Conservation (phyloP, 2,888 invertebrate genomes). For the Pasiphila rectangulata region DNA sequence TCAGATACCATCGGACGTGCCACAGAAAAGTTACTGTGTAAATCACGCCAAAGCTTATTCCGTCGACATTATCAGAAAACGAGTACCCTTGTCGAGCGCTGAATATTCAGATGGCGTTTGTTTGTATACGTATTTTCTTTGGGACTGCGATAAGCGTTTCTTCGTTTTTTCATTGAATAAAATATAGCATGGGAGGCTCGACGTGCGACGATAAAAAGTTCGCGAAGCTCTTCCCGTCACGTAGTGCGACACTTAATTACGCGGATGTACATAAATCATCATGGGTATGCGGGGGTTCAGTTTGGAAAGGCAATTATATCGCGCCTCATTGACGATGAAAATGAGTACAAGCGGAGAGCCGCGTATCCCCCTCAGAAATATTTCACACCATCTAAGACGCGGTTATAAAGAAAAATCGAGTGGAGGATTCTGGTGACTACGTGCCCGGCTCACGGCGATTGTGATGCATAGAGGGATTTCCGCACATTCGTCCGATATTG, state of each 20-base stretch:
- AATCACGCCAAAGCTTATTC: slow-evolving; percentile 61
- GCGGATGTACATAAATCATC: slow-evolving; percentile 80
- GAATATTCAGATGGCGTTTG: slow-evolving; percentile 74
- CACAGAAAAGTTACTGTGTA: slow-evolving; percentile 60
- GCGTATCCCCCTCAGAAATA: slow-evolving; percentile 53
- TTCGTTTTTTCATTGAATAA: slow-evolving; percentile 69
- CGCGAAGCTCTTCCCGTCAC: slow-evolving; percentile 75
- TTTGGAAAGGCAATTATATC: slow-evolving; percentile 77
- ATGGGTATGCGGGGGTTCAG: slow-evolving; percentile 72
- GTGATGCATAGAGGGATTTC: slow-evolving; percentile 69
- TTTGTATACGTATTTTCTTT: slow-evolving; percentile 73
- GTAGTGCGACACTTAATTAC: slow-evolving; percentile 80
- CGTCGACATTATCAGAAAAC: slow-evolving; percentile 68
- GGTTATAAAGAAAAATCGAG: slow-evolving; percentile 68
- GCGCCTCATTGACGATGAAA: slow-evolving; percentile 77
- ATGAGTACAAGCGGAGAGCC: slow-evolving; percentile 57
- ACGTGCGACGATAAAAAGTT: slow-evolving; percentile 70
- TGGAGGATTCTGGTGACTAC: slow-evolving; percentile 61
- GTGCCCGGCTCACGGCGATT: slow-evolving; percentile 65
- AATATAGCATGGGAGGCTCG: slow-evolving; percentile 66
- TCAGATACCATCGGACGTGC: slow-evolving; percentile 48
- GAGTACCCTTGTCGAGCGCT: slow-evolving; percentile 63
- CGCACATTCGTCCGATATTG: slow-evolving; percentile 62
- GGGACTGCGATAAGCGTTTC: slow-evolving; percentile 69
- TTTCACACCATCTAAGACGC: slow-evolving; percentile 66